phyloP scores from a whole-genome alignment of 1,140 invertebrate genomes.

The Pseudomyrmex dendroicus region DNA sequence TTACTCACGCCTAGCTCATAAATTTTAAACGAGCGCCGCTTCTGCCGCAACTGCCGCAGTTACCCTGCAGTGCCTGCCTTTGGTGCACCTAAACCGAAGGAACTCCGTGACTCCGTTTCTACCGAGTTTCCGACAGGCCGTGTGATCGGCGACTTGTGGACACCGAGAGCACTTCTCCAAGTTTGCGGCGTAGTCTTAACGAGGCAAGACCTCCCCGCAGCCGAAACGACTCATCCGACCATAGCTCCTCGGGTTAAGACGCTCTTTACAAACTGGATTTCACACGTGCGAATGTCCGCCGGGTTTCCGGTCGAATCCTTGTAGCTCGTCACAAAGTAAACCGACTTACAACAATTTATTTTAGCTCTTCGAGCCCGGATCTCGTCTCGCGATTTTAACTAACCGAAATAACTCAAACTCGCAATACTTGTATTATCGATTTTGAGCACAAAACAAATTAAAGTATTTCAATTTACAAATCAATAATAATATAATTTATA shows the following conservation, averaged over 20 bases:
- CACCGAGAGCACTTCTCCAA: constrained; percentile 65
- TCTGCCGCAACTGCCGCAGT: constrained; percentile 68
- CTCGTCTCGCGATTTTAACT: constrained; percentile 9
- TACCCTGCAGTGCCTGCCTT: constrained; percentile 66
- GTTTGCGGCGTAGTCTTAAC: constrained; percentile 71
- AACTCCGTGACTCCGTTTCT: constrained; percentile 65
- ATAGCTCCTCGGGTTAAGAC: constrained; percentile 55
- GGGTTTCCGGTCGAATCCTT: constrained; percentile 1
- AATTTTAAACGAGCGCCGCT: constrained; percentile 62
- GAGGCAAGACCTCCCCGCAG: constrained; percentile 63
- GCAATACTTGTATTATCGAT: not conserved
- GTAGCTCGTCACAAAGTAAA: constrained; percentile 46
- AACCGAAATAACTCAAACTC: not conserved
- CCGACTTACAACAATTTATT: constrained; percentile 37
- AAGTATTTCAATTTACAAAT: too few species aligned
- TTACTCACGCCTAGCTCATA: constrained; percentile 57
- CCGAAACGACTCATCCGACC: constrained; percentile 32
- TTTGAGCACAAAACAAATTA: not conserved
- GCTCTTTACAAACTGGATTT: constrained; percentile 59
- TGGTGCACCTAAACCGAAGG: constrained; percentile 37
- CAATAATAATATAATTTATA: too few species aligned
- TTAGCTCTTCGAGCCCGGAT: not conserved
- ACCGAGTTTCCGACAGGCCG: constrained; percentile 48
- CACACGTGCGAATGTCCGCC: constrained; percentile 42
- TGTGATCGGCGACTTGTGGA: constrained; percentile 71